These are phyloP conservation scores for Brachionus plicatilis DNA, from an alignment of 1,140 invertebrate genomes.

Conservation along the genomic window DNA sequence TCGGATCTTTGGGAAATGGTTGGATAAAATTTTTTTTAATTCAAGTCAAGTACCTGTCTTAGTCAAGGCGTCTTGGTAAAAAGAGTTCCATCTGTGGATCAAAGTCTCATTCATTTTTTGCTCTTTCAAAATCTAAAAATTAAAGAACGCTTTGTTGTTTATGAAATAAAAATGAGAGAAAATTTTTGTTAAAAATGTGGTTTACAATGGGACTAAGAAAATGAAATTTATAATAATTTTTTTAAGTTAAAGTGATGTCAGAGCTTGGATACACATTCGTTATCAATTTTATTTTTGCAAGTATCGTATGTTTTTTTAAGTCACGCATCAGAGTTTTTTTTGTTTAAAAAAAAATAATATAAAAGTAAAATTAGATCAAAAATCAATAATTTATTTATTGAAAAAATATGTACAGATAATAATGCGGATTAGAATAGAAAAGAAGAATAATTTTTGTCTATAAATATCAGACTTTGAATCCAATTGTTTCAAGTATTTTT, in stretches of 20 bases:
- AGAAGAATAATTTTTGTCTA: neutral
- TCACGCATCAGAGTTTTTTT: neutral
- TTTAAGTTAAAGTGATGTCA: neutral
- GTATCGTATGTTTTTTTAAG: neutral
- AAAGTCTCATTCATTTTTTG: neutral
- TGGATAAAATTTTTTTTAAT: neutral
- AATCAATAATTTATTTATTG: neutral
- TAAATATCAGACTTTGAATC: too few relatives aligned
- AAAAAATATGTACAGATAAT: neutral
- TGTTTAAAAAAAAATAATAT: neutral
- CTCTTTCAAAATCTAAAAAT: neutral
- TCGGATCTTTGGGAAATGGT: neutral
- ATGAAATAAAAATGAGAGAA: neutral
- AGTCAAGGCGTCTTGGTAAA: neutral
- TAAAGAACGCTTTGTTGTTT: neutral
- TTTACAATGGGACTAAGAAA: neutral
- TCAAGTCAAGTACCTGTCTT: neutral
- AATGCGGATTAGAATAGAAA: neutral
- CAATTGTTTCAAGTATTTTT: too few relatives aligned
- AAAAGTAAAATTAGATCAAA: neutral
- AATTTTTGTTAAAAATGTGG: neutral
- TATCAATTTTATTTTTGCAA: neutral
- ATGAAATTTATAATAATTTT: neutral
- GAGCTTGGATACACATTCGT: neutral
- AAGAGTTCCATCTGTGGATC: neutral